Conservation (phyloP, 1,140 invertebrate species). For the Chironomus tepperi region DNA sequence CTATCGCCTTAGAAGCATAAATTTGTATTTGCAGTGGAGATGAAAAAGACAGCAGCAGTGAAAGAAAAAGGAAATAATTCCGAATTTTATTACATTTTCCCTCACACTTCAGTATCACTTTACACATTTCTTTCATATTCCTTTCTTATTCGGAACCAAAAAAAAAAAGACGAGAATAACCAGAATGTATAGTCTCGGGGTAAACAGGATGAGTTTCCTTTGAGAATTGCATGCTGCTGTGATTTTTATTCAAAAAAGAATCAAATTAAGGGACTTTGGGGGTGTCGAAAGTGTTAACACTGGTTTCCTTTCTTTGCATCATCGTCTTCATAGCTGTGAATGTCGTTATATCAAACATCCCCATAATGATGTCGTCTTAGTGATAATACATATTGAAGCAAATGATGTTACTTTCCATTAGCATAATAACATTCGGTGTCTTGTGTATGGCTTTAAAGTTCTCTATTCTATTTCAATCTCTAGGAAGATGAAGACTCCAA, state of each 20-base stretch:
- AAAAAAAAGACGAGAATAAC: not conserved
- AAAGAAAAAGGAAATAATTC: not conserved
- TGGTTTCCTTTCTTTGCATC: not conserved
- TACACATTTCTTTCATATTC: not conserved
- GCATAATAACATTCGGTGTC: not conserved
- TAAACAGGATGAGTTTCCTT: not conserved
- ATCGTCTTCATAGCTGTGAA: too few species aligned
- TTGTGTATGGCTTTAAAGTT: too few species aligned
- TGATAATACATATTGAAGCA: not conserved
- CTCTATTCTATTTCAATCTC: too few species aligned
- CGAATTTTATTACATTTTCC: constrained; percentile 15
- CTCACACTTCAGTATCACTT: not conserved
- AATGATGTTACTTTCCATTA: constrained; percentile 8
- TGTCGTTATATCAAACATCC: not conserved
- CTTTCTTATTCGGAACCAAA: not conserved
- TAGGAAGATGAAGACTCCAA: not conserved
- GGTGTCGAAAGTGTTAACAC: not conserved
- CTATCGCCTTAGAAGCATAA: constrained; percentile 17
- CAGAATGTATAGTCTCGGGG: not conserved
- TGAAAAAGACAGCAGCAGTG: not conserved
- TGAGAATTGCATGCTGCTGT: not conserved
- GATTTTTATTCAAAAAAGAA: constrained; percentile 1
- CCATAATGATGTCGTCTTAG: not conserved
- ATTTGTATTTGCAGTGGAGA: not conserved
- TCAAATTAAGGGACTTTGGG: constrained; percentile 6